Evolutionary conservation across 2,888 invertebrate genomes (phyloP), one percentile per base, ranked within the genome.

Genomic region (Patella ulyssiponensis): DNA sequence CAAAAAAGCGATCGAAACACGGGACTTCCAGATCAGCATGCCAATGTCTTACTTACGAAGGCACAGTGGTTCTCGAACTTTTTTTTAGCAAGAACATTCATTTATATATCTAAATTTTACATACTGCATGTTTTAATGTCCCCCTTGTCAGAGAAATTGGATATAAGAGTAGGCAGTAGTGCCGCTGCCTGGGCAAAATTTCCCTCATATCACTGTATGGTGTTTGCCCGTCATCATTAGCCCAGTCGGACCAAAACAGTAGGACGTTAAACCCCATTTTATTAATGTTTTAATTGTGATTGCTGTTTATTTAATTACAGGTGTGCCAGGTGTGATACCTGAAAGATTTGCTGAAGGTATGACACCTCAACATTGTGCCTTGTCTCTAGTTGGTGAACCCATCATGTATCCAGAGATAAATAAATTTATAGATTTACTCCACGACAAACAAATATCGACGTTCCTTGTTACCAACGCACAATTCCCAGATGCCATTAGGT

Each of bases 331-430:
- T 52, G 94, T 94, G 2, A 84, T 91, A 56, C 87, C 91, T 53
- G 93, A 93, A 71, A 89, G 92, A 79, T 88, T 93, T 72, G 88
- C 88, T 15, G 94, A 94, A 88, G 94, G 92, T 12, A 81, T 93
- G 84, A 81, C 87, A 72, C 92, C 92, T 0, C 84, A 91, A 77
- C 94, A 94, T 85, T 94, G 94, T 89, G 94, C 94, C 64, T 87
- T 94, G 74, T 94, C 94, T 3, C 89, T 94, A 20, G 94, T 94
- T 5, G 94, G 94, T 11, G 94, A 94, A 84, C 94, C 94, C 2
- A 94, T 94, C 80, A 94, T 94, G 94, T 94, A 94, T 88, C 94
- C 94, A 17, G 92, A 93, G 85, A 94, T 94, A 78, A 93, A 93
- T 88, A 89, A 88, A 75, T 92, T 93, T 82, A 88, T 93, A 9